Base-by-base conservation (phyloP, 2,888 invertebrate species). In the Orthosia gracilis region DNA sequence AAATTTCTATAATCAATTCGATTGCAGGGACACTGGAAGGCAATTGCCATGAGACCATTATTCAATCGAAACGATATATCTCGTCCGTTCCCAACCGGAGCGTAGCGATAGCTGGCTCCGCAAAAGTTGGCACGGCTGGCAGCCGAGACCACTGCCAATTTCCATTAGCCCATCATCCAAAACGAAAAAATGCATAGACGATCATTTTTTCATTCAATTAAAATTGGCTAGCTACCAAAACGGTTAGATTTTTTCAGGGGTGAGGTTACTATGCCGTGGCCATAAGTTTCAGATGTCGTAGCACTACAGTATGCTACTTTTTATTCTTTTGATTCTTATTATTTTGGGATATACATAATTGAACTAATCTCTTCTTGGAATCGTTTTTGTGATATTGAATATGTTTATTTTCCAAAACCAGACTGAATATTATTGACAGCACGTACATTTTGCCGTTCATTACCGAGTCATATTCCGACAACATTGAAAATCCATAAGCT, bases 201-300 rank as follows among this genome's bases (percentile, higher is more conserved):
- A 95, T 94, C 94, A 95, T 94, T 96, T 96, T 96, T 96, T 95
- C 93, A 96, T 96, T 96, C 96, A 96, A 96, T 96, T 96, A 95
- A 96, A 94, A 96, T 95, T 96, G 96, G 95, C 95, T 86, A 88
- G 92, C 90, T 91, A 96, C 94, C 94, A 94, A 94, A 93, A 92
- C 90, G 92, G 89, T 89, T 89, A 85, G 89, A 89, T 87, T 86
- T 89, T 91, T 89, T 84, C 84, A 82, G 87, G 85, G 80, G 83
- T 86, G 83, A 77, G 73, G 70, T 70, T 69, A 69, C 69, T 70
- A 81, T 59, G 66, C 26, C 50, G 57, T 62, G 57, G 64, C 62
- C 63, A 50, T 61, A 57, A 67, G 49, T 54, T 50, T 26, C 54
- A 47, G 40, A 45, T 15, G 50, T 50, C 77, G 26, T 77, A n/a